Percentiles rank a stretch among this genome's conserved stretches.
These are phyloP conservation scores for Mimumesa dahlbomi DNA, from an alignment of 2,888 invertebrate species.

Conservation along the genomic window DNA sequence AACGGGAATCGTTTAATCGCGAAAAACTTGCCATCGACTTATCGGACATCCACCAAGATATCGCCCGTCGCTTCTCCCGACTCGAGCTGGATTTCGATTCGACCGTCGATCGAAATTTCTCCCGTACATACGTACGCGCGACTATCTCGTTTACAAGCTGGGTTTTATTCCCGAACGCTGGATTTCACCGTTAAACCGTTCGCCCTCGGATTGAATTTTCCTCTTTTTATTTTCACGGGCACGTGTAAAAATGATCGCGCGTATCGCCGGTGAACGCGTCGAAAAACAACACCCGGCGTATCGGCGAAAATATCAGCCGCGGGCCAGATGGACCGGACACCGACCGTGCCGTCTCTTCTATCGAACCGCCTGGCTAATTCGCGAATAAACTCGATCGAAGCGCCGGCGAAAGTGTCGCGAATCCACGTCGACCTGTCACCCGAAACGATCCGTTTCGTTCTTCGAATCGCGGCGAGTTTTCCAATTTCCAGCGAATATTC, in stretches of 20 bases:
- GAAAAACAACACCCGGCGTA: conserved; percentile 31
- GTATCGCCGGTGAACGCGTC: conserved; percentile 11
- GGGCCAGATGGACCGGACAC: conserved; percentile 1
- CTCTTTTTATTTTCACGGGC: conserved; percentile 13
- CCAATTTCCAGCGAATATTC: no score
- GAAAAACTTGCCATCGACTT: no score
- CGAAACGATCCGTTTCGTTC: no score
- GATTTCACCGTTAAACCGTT: conserved; percentile 1
- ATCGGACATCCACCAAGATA: no score
- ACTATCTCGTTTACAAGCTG: no score
- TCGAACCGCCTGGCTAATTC: conserved; percentile 34
- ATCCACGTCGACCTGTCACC: no score
- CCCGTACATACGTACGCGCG: no score
- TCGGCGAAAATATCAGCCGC: conserved; percentile 19
- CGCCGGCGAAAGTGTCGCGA: no score
- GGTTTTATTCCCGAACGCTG: neutral
- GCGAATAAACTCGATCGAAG: conserved; percentile 26
- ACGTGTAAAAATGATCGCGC: conserved; percentile 29
- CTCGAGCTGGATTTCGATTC: no score
- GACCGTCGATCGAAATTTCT: no score
- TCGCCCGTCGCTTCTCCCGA: no score
- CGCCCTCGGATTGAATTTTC: conserved; percentile 17
- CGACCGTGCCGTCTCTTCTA: neutral
- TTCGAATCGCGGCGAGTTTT: no score
- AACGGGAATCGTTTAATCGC: neutral